Conservation (phyloP, 1,140 invertebrate species). For the Trachymyrmex cornetzi region DNA sequence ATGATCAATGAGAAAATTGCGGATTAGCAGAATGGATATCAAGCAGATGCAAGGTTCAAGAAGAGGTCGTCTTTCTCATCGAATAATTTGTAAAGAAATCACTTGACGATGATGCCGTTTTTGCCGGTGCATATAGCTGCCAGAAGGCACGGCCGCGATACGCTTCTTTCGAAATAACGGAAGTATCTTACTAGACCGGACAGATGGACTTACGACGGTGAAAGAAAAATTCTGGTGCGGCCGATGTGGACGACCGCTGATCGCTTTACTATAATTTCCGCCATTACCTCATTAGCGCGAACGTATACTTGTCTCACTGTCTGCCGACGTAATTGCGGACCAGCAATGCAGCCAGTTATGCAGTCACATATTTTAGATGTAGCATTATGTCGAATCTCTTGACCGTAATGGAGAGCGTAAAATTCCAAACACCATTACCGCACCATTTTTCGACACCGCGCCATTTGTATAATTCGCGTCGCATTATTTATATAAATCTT, state of each 20-base stretch:
- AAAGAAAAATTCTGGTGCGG: constrained; percentile 63
- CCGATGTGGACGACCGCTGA: constrained; percentile 36
- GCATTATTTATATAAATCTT: constrained; percentile 17
- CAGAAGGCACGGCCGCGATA: constrained; percentile 9
- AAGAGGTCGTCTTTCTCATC: background rate
- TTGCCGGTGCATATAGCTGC: constrained; percentile 47
- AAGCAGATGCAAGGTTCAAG: background rate
- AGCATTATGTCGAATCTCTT: constrained; percentile 43
- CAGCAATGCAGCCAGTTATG: constrained; percentile 54
- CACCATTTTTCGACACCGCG: background rate
- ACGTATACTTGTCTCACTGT: constrained; percentile 57
- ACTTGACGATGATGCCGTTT: constrained; percentile 49
- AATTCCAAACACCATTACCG: background rate
- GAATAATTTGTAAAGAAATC: constrained; percentile 1
- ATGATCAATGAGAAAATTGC: background rate
- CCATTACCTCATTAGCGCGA: constrained; percentile 72
- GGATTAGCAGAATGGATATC: background rate
- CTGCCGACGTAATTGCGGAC: constrained; percentile 64
- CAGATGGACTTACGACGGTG: constrained; percentile 40
- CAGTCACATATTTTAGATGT: constrained; percentile 52
- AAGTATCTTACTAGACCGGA: constrained; percentile 59
- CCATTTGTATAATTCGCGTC: constrained; percentile 13
- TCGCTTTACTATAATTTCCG: constrained; percentile 73
- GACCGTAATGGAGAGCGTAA: constrained; percentile 22
- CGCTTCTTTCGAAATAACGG: constrained; percentile 73